These are phyloP conservation scores for Cheirogaleus major DNA, from an alignment of 2,797 vertebrate species.

Conservation along the genomic window DNA sequence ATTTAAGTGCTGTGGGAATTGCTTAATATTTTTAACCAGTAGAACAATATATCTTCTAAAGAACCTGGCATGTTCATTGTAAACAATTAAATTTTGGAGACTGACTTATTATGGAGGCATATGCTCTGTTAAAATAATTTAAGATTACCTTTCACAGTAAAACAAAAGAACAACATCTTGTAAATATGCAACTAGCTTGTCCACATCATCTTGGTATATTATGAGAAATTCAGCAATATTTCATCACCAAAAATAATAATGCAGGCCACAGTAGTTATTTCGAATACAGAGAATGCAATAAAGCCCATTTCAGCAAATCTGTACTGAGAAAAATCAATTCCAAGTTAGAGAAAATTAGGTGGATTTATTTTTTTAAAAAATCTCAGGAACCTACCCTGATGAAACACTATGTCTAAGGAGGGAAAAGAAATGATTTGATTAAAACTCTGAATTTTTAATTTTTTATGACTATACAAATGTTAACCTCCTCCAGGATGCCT, in stretches of 20 bases:
- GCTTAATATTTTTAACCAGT: constrained; percentile 74
- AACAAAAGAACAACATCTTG: constrained; percentile 44
- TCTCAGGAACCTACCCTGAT: constrained; percentile 5
- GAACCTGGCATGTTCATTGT: constrained; percentile 56
- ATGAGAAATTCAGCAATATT: constrained; percentile 43
- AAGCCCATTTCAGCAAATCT: constrained; percentile 28
- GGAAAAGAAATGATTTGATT: constrained; percentile 42
- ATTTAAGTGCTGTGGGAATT: constrained; percentile 67
- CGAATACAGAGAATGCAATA: constrained; percentile 6
- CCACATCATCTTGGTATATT: constrained; percentile 22
- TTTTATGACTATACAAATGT: constrained; percentile 2
- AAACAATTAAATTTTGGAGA: constrained; percentile 67
- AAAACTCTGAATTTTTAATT: constrained; percentile 37
- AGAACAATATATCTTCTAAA: constrained; percentile 63
- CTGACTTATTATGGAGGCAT: constrained; percentile 58
- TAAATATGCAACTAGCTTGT: constrained; percentile 41
- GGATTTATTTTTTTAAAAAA: not conserved
- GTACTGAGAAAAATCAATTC: constrained; percentile 51
- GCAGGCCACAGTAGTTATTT: not conserved
- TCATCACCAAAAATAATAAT: constrained; percentile 51
- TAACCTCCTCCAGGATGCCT: not conserved
- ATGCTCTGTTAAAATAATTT: constrained; percentile 65
- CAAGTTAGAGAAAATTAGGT: constrained; percentile 38
- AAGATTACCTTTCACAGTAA: constrained; percentile 50
- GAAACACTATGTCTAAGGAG: constrained; percentile 23